Conservation (phyloP, 2,797 vertebrate species). For the Dermochelys coriacea region DNA sequence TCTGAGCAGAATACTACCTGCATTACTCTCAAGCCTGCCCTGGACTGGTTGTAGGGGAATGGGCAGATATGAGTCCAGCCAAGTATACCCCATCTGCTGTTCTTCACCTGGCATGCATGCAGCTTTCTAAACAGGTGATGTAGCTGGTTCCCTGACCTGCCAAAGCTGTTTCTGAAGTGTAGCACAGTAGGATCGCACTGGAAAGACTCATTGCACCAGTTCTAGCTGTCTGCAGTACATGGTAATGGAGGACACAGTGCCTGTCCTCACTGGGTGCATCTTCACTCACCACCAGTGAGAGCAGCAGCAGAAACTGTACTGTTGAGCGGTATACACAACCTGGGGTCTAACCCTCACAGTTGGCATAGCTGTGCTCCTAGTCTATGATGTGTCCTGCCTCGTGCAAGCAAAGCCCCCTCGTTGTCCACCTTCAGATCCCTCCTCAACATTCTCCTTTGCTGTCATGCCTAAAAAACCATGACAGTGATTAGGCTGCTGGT, state of each 20-base stretch:
- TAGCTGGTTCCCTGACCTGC: not conserved
- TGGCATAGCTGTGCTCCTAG: not conserved
- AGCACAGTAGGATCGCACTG: too few species aligned
- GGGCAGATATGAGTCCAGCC: not conserved
- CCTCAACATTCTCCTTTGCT: too few species aligned
- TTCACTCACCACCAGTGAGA: not conserved
- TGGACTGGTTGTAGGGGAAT: not conserved
- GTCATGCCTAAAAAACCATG: too few species aligned
- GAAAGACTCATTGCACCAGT: not conserved
- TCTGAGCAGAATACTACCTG: not conserved
- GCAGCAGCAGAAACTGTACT: not conserved
- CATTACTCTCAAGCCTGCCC: not conserved
- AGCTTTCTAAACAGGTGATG: not conserved
- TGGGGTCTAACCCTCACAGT: not conserved
- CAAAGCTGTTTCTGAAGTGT: not conserved
- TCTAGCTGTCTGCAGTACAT: not conserved
- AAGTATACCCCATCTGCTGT: not conserved
- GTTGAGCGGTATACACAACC: not conserved
- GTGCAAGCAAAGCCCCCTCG: too few species aligned
- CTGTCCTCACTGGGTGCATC: not conserved
- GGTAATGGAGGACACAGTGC: not conserved
- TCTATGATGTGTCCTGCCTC: not conserved
- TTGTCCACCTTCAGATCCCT: too few species aligned
- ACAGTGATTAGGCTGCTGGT: too few species aligned
- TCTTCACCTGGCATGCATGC: not conserved